These are phyloP conservation scores for Rhagonycha lutea DNA, from an alignment of 2,888 invertebrate genomes.

Conservation along the genomic window DNA sequence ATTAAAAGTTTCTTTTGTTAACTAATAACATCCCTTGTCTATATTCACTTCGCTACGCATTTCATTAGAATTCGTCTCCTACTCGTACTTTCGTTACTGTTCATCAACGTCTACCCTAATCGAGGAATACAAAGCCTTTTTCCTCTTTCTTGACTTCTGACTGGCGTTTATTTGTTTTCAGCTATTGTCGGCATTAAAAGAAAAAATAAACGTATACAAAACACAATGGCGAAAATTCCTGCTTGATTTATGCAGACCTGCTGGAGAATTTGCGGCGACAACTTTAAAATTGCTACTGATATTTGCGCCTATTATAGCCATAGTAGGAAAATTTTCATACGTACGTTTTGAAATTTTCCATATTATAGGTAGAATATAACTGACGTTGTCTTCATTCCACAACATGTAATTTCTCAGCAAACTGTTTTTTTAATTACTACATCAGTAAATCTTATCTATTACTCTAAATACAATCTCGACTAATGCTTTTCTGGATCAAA, in stretches of 20 bases:
- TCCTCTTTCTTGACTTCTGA: conserved; percentile 29
- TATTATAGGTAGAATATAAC: neutral
- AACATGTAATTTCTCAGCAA: neutral
- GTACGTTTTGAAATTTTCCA: neutral
- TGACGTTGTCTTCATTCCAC: neutral
- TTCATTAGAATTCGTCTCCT: conserved; percentile 20
- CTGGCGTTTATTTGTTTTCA: conserved; percentile 29
- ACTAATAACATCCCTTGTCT: conserved; percentile 7
- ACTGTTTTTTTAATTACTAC: neutral
- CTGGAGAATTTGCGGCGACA: conserved; percentile 8
- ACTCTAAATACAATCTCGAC: neutral
- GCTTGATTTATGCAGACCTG: conserved; percentile 20
- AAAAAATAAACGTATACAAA: conserved; percentile 6
- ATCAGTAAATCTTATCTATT: neutral
- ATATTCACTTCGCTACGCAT: conserved; percentile 5
- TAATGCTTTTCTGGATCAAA: neutral
- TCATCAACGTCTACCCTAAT: conserved; percentile 30
- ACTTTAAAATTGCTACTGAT: conserved; percentile 14
- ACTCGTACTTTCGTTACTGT: conserved; percentile 11
- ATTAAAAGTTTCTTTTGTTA: conserved; percentile 1
- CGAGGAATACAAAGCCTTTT: conserved; percentile 22
- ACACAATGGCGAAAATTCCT: conserved; percentile 23
- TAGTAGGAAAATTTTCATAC: neutral
- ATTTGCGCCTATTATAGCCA: conserved; percentile 8
- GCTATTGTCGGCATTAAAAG: conserved; percentile 20